phyloP scores from a whole-genome alignment of 2,797 vertebrate genomes.

The Liasis olivaceus region DNA sequence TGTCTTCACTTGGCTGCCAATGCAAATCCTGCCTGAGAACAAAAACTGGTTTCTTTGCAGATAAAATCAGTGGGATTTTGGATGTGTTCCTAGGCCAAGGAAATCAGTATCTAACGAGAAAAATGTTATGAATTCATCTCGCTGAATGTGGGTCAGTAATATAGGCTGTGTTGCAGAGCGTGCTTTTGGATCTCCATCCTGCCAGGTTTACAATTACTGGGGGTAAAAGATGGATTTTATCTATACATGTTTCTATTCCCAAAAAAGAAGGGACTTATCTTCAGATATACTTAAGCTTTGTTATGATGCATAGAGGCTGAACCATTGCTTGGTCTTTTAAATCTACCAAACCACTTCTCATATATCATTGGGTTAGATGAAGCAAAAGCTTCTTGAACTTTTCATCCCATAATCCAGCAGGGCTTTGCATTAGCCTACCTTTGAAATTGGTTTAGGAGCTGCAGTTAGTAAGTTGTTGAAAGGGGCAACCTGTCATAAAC shows the following conservation, averaged over 20 bases:
- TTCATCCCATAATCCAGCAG: background rate
- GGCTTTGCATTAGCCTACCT: background rate
- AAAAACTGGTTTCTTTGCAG: slow-evolving; percentile 29
- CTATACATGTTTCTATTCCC: background rate
- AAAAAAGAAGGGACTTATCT: background rate
- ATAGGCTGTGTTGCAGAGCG: background rate
- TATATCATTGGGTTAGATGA: background rate
- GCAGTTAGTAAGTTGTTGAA: too few species aligned
- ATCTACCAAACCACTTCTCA: background rate
- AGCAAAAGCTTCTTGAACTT: background rate
- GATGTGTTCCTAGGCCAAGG: slow-evolving; percentile 21
- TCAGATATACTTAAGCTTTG: background rate
- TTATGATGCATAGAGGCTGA: background rate
- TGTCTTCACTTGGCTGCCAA: slow-evolving; percentile 21
- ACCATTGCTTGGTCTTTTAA: background rate
- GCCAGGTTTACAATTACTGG: background rate
- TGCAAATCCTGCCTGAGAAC: slow-evolving; percentile 13
- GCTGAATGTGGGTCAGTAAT: background rate
- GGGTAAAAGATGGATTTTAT: background rate
- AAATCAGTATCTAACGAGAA: background rate
- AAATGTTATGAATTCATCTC: background rate
- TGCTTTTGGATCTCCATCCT: background rate
- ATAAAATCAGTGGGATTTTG: slow-evolving; percentile 31
- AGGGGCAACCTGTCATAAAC: too few species aligned
- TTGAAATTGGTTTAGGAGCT: too few species aligned